These are phyloP conservation scores for Eristalinus sepulchralis DNA, from an alignment of 2,888 invertebrate genomes.

Conservation along the genomic window DNA sequence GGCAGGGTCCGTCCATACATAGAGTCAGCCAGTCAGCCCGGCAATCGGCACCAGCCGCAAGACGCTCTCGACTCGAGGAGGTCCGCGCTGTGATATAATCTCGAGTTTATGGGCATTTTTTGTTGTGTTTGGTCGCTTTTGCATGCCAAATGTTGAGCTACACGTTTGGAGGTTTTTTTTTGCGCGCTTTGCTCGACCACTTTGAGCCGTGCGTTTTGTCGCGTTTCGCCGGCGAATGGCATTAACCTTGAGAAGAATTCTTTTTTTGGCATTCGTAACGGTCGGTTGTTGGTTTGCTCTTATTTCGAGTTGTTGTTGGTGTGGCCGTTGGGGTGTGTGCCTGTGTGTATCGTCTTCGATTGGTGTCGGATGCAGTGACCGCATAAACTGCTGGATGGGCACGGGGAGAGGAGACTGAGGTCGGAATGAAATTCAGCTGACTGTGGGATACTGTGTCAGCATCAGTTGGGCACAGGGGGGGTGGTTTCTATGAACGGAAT, in stretches of 20 bases:
- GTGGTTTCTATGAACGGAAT: no score
- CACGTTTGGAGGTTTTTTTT: slow-evolving; percentile 1
- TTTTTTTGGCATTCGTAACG: background rate
- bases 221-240: slow-evolving; percentile 7
- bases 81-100: slow-evolving; percentile 39
- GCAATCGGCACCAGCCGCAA: background rate
- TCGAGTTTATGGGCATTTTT: background rate
- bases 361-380: background rate
- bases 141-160: slow-evolving; percentile 34
- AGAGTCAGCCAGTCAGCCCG: background rate
- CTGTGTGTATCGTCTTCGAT: background rate
- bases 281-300: background rate
- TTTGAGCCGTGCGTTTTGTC: slow-evolving; percentile 20
- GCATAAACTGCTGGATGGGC: no score
- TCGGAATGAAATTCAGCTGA: no score
- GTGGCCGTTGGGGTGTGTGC: background rate
- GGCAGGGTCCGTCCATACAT: background rate
- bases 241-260: slow-evolving; percentile 38
- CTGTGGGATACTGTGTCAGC: no score
- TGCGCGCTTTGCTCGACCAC: background rate
- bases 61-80: slow-evolving; percentile 16
- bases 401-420: no score
- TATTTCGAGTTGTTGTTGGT: background rate
- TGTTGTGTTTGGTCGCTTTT: slow-evolving; percentile 12
- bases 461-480: no score